A percentile compares a stretch with the other conserved stretches of the same genome.
Evolutionary conservation across 2,797 vertebrate species (phyloP).

Genomic region (Coranthus polyacanthus): DNA sequence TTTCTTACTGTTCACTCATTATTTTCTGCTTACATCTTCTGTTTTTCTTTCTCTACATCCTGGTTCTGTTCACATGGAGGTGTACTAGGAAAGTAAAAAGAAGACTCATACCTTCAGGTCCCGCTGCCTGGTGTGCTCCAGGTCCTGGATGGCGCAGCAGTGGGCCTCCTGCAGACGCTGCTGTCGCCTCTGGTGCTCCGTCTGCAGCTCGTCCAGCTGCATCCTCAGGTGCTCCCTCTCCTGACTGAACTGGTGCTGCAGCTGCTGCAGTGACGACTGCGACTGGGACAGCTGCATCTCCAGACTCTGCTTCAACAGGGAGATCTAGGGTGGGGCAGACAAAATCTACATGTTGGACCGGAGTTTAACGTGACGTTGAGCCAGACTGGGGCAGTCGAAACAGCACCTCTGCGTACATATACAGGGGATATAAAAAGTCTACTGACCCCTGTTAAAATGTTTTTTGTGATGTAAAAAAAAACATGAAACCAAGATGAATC

Average conservation of each 20-base stretch:
- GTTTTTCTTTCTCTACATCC: too few relatives aligned
- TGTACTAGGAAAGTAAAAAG: too few relatives aligned
- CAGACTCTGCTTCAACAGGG: slow-evolving; percentile 95
- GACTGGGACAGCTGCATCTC: slow-evolving; percentile 99
- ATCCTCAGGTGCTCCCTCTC: slow-evolving; percentile 94
- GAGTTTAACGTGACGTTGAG: too few relatives aligned
- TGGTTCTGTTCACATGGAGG: too few relatives aligned
- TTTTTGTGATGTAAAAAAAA: too few relatives aligned
- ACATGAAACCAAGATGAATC: too few relatives aligned
- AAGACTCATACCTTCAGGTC: slow-evolving; percentile 92
- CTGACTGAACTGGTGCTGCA: slow-evolving; percentile 96
- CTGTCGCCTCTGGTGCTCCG: slow-evolving; percentile 93
- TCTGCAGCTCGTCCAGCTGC: slow-evolving; percentile 95
- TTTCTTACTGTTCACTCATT: too few relatives aligned
- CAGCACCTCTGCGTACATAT: not conserved
- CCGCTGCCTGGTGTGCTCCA: slow-evolving; percentile 92
- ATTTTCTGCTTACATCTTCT: too few relatives aligned
- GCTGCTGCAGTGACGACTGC: slow-evolving; percentile 95
- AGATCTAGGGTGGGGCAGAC: slow-evolving; percentile 85
- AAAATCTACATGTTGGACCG: not conserved
- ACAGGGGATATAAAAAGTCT: too few relatives aligned
- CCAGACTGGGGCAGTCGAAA: too few relatives aligned
- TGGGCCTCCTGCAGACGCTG: slow-evolving; percentile 95
- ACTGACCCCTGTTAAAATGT: too few relatives aligned
- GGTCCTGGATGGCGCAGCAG: slow-evolving; percentile 90